Base-by-base conservation (phyloP, 2,113 vertebrate genomes). In the Castor canadensis region DNA sequence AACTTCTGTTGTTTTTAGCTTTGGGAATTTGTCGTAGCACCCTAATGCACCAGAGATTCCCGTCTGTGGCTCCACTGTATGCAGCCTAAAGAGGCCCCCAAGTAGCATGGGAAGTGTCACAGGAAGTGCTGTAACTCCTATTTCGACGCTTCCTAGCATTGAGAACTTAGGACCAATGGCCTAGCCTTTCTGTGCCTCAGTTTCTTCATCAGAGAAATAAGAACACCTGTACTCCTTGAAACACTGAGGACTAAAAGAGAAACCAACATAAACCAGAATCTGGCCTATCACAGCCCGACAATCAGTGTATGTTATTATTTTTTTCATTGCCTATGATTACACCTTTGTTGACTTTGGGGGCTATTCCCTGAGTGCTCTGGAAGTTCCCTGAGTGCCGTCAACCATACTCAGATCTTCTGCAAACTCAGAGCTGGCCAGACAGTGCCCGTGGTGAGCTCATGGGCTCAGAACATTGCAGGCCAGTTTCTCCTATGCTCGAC, bases 281-380 rank as follows among this genome's bases (percentile, higher is more conserved):
- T 26, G 26, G 8, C 13, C 0, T 28, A 28, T 35, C 45, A 15
- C 0, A 30, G 16, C 12, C n/a, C 35, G 22, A 13, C 49, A 3
- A 35, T 11, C 43, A 69, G 7, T 9, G 1, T 4, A 35, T 9
- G 62, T 35, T 60, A 32, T 49, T 16, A 15, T 49, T 24, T 8
- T 54, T 69, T 67, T 40, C 2, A 22, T 43, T 66, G n/a, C 73
- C 52, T 72, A 64, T 35, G 22, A 10, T 91, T 19, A 43, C 5
- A 24, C 38, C 8, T 72, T 43, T 73, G 4, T 38, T 28, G 56
- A 80, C 19, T 92, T 80, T 58, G 22, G 10, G 35, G 45, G 7
- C 67, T 76, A 6, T 19, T 89, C 20, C 75, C 24, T 38, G 20
- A 72, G 24, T 30, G 32, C 32, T 56, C 58, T 38, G 6, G 32